Base-by-base conservation (phyloP, 1,140 invertebrate genomes). In the Dryas iulia region DNA sequence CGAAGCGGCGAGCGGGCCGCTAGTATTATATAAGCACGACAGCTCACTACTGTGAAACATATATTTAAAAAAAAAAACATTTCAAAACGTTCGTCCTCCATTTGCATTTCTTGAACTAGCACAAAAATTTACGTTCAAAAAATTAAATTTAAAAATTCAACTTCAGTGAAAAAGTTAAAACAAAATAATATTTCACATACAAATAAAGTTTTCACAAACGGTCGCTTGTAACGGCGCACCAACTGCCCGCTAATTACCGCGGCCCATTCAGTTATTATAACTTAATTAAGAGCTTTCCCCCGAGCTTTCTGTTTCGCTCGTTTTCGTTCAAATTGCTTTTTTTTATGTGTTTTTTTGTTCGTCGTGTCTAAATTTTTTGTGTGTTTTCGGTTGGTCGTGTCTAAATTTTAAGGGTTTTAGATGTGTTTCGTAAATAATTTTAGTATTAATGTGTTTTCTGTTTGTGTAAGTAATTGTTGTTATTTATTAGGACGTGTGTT, bases 211-310 rank as follows among this genome's bases (percentile, higher is more conserved):
- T 21, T 28, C 8, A 52, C 35, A 62, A 62, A 62, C 39, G 59
- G 24, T 25, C 59, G 59, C 31, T 60, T 60, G 59, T 60, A 53
- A 53, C 39, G 26, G 26, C 26, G 39, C 14, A 47, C 35, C 5
- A 2, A 21, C 39, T 47, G 39, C 0, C 59, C 59, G 33, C 59
- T 62, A 62, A 62, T 62, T 62, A 62, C 35, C 39, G 33, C 23
- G 59, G 35, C 47, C 59, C 35, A 62, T 62, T 62, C 59, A 62
- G 59, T 52, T 52, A 62, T 62, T 52, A 62, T 62, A 62, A 62
- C 59, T 62, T 62, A 62, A 62, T 62, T 62, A 62, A 52, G 59
- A 53, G 39, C 35, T 23, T 39, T 47, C 14, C 31, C n/a, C 33
- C 21, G 39, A 24, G 31, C 28, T 59, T 62, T 35, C 24, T 25